Evolutionary conservation across 2,888 invertebrate species (phyloP).

Genomic region (Frankliniella intonsa): DNA sequence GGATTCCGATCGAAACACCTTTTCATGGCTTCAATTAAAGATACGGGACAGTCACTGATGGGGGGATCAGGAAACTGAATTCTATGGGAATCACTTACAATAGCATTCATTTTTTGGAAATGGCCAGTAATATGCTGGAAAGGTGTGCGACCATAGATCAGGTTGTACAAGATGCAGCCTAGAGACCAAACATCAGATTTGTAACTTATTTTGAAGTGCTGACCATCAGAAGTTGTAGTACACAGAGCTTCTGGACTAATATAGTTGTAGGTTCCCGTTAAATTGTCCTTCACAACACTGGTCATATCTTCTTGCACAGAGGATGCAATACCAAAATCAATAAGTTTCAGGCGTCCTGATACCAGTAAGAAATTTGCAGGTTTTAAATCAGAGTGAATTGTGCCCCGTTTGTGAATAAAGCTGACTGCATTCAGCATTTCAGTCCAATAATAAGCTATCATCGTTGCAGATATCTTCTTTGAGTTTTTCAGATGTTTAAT

Average conservation of each 20-base stretch:
- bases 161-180: conserved; percentile 91
- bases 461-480: conserved; percentile 52
- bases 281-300: conserved; percentile 75
- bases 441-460: conserved; percentile 84
- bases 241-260: conserved; percentile 27
- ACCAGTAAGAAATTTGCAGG: conserved; percentile 93
- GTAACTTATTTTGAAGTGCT: conserved; percentile 65
- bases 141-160: conserved; percentile 86
- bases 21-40: conserved; percentile 60
- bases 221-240: conserved; percentile 31
- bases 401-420: conserved; percentile 84
- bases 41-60: conserved; percentile 52
- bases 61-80: conserved; percentile 63
- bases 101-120: conserved; percentile 70
- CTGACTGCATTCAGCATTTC: conserved; percentile 89
- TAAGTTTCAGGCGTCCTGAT: conserved; percentile 80
- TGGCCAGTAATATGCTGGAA: conserved; percentile 75
- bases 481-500: conserved; percentile 55
- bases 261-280: conserved; percentile 83
- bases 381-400: conserved; percentile 94
- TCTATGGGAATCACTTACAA: conserved; percentile 64
- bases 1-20: conserved; percentile 70
- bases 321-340: conserved; percentile 96
- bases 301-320: conserved; percentile 83
- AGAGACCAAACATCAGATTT: conserved; percentile 97